A percentile compares a stretch with the other conserved stretches of the same genome.
Evolutionary conservation across 2,888 invertebrate species (phyloP).

Genomic region (Nasonovia ribisnigri): DNA sequence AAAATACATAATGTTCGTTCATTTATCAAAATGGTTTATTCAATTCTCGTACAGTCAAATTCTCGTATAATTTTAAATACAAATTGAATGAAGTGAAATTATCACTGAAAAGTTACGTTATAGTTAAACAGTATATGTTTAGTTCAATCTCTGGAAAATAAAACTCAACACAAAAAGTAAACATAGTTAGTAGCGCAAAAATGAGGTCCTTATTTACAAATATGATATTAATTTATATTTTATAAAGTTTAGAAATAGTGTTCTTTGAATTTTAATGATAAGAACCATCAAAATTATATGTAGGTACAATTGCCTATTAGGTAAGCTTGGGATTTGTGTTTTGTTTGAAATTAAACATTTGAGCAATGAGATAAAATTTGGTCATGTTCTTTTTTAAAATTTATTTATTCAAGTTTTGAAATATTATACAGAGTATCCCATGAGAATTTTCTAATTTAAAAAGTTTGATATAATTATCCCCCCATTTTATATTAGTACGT

Average conservation of each 20-base stretch:
- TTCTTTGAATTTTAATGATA: slow-evolving; percentile 1
- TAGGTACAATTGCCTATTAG: neutral
- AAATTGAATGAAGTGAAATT: neutral
- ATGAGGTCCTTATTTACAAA: neutral
- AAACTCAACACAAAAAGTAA: neutral
- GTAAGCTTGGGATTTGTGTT: neutral
- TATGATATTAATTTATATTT: neutral
- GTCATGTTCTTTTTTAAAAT: neutral
- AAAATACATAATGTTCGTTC: neutral
- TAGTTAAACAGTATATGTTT: neutral
- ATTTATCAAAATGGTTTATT: neutral
- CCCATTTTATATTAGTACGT: neutral
- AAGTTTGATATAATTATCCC: neutral
- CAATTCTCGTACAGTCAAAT: neutral
- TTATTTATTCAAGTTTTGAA: neutral
- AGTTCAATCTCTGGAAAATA: neutral
- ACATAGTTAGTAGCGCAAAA: neutral
- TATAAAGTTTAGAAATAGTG: neutral
- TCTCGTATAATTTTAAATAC: neutral
- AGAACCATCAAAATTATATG: neutral
- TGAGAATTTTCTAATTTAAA: slow-evolving; percentile 11
- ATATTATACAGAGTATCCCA: neutral
- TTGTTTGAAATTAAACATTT: neutral
- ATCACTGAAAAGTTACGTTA: neutral
- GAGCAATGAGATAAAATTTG: neutral